These are phyloP conservation scores for Zaprionus obscuricornis DNA, from an alignment of 2,888 invertebrate genomes.

Conservation along the genomic window DNA sequence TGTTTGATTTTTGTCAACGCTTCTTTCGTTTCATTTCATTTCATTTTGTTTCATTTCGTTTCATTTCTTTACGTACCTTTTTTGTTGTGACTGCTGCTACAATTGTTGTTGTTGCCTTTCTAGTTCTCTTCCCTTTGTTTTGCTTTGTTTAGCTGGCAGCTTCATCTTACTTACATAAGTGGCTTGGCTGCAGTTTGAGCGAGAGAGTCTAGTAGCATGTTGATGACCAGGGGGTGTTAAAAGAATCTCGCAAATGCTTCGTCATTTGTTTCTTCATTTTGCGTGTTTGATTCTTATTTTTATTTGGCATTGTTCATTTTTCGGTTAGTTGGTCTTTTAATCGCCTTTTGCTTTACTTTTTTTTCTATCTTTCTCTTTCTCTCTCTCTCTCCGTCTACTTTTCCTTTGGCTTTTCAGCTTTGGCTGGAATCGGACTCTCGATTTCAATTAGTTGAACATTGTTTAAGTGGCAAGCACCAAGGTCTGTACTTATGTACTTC, in stretches of 20 bases:
- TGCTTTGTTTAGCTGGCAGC: conserved; percentile 49
- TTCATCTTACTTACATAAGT: conserved; percentile 68
- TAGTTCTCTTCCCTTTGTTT: conserved; percentile 42
- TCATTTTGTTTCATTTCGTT: not conserved
- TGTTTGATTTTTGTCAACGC: conserved; percentile 76
- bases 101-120: conserved; percentile 2
- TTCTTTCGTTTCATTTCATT: conserved; percentile 30
- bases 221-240: not conserved
- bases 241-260: conserved; percentile 19
- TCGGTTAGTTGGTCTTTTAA: conserved; percentile 75
- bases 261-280: conserved; percentile 60
- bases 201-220: not conserved
- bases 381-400: not conserved
- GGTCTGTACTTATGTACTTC: conserved; percentile 6
- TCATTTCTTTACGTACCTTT: not conserved
- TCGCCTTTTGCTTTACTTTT: conserved; percentile 42
- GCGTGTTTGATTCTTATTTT: conserved; percentile 71
- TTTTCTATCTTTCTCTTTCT: conserved; percentile 17
- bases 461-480: conserved; percentile 47
- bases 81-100: no score
- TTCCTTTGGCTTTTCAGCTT: conserved; percentile 26
- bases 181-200: conserved; percentile 20
- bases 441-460: conserved; percentile 64
- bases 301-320: conserved; percentile 70
- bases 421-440: conserved; percentile 31